Evolutionary conservation across 2,888 invertebrate species (phyloP).

Genomic region (Amblyjoppa proteus): DNA sequence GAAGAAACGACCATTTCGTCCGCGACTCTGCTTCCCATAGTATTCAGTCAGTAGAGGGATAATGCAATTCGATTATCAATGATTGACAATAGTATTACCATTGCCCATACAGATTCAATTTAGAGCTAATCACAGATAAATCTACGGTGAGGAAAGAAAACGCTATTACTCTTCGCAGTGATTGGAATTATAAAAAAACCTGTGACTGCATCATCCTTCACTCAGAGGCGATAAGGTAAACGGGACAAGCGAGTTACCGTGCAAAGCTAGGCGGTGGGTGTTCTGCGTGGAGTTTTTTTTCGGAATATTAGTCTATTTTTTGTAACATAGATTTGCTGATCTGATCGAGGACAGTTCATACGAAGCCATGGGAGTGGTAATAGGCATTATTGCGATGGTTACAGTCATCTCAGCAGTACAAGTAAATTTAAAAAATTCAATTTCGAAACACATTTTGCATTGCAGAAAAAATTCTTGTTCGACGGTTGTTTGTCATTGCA

Average conservation of each 20-base stretch:
- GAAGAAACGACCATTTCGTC: no score
- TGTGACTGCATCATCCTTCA: slow-evolving; percentile 9
- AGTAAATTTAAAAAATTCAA: background rate
- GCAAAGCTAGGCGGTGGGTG: background rate
- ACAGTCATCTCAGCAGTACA: background rate
- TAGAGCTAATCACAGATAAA: background rate
- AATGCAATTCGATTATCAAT: no score
- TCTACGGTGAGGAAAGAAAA: background rate
- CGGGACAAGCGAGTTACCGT: background rate
- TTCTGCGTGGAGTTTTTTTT: background rate
- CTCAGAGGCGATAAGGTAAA: background rate
- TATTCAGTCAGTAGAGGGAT: no score
- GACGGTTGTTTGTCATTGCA: background rate
- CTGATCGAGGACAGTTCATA: background rate
- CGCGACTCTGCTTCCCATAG: no score
- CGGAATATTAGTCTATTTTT: background rate
- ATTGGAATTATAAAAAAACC: background rate
- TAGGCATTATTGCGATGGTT: background rate
- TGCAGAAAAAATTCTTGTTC: background rate
- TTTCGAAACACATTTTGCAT: background rate
- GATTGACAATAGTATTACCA: background rate
- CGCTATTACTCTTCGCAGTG: background rate
- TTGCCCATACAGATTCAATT: background rate
- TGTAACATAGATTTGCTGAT: background rate
- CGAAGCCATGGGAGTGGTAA: background rate